Base-by-base conservation (phyloP, 2,113 vertebrate species). In the Caranx melampygus region DNA sequence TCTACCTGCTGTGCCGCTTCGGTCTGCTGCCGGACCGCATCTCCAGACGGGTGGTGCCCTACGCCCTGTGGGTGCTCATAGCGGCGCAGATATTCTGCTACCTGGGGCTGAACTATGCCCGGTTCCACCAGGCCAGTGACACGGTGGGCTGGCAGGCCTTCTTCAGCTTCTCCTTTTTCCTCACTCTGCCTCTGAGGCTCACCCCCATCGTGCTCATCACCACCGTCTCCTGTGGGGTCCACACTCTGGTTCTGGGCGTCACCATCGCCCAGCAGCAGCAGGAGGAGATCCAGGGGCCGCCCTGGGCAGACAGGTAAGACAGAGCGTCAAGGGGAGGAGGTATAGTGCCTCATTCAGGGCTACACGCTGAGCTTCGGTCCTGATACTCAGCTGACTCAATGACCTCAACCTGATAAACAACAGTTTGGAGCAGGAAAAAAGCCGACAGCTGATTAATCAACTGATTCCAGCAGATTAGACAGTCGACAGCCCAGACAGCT, bases 141-240 rank as follows among this genome's bases (percentile, higher is more conserved):
- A 98, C 98, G 0, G 97, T 97, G 67, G 98, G 97, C 77, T 99
- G 98, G 98, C 98, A 97, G 87, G 96, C 96, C 11, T 99, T 99
- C 92, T 99, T 99, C 51, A 91, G 96, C 92, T 99, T 98, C 90
- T 97, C 97, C 75, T 97, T 96, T 90, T 99, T 99, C 91, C 94
- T 99, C 85, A 98, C 97, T 0, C 87, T 98, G 86, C 97, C 98
- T 0, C 88, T 99, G 80, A 95, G 96, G 62, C 93, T 98, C 77
- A 96, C 95, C 2, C 96, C 97, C 86, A 97, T 99, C 1, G 96
- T 98, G 20, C 89, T 97, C 75, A 95, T 99, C 94, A 96, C 96
- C 0, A 75, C 95, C 2, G 75, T 96, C 44, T 96, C 97, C 87
- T 99, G 98, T 9, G 92, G 95, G 1, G 82, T 98, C 33, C 98